Evolutionary conservation across 30 jellyfish, hydroid and myxozoan species (phyloP).

Genomic region (Turritopsis dohrnii): DNA sequence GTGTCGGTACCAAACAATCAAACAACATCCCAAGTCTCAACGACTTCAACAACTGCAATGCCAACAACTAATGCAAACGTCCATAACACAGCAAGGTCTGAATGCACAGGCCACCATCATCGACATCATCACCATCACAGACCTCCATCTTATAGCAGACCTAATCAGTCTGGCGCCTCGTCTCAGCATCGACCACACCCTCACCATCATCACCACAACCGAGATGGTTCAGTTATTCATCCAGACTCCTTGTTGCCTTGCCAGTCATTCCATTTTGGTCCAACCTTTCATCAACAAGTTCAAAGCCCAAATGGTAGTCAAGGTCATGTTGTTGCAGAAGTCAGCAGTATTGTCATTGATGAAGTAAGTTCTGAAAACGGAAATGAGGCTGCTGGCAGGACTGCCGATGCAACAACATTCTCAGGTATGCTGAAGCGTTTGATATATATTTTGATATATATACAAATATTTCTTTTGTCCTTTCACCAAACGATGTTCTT

Average conservation of each 20-base stretch:
- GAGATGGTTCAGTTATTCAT: slow-evolving; percentile 43
- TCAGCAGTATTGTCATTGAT: slow-evolving; percentile 71
- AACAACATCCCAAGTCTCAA: slow-evolving; percentile 24
- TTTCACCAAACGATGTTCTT: no score
- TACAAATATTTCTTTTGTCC: no score
- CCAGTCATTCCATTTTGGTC: slow-evolving; percentile 97
- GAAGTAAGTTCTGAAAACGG: slow-evolving; percentile 4
- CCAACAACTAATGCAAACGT: slow-evolving; percentile 17
- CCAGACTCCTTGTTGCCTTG: slow-evolving; percentile 90
- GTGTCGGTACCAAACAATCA: slow-evolving; percentile 14
- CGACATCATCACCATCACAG: not conserved
- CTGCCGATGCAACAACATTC: not conserved
- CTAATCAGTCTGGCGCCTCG: not conserved
- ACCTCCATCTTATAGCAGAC: slow-evolving; percentile 19
- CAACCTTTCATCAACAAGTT: slow-evolving; percentile 47
- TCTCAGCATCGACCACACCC: slow-evolving; percentile 20
- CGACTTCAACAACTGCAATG: slow-evolving; percentile 13
- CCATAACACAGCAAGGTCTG: not conserved
- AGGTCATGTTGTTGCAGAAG: slow-evolving; percentile 72
- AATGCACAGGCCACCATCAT: not conserved
- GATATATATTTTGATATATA: not conserved
- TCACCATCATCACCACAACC: slow-evolving; percentile 34
- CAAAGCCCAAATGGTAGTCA: not conserved
- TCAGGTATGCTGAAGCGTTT: not conserved
- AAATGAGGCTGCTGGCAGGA: not conserved